Conservation (phyloP, 2,113 vertebrate genomes). For the Rhizomys pruinosus region DNA sequence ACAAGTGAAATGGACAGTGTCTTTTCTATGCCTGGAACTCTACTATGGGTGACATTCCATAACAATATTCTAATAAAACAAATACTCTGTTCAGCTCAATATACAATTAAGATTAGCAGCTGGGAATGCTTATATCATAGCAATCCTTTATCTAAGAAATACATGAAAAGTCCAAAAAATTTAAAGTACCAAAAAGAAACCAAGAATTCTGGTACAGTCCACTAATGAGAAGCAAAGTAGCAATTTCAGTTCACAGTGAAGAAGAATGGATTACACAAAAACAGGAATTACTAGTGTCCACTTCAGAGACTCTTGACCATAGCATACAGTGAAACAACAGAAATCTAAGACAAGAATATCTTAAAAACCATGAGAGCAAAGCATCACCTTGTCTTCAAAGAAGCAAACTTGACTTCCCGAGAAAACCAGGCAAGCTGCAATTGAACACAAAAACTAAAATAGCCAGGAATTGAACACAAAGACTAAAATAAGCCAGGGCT, state of each 20-base stretch:
- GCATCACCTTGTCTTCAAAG: background rate
- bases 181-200: background rate
- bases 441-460: background rate
- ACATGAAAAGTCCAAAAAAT: background rate
- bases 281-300: background rate
- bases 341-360: background rate
- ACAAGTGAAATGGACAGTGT: background rate
- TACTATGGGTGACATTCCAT: background rate
- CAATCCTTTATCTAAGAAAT: background rate
- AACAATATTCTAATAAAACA: slow-evolving; percentile 3
- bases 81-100: background rate
- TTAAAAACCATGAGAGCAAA: background rate
- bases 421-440: slow-evolving; percentile 8
- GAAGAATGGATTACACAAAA: background rate
- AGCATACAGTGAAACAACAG: background rate
- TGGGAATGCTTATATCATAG: background rate
- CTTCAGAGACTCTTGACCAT: background rate
- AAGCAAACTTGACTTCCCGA: background rate
- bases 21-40: background rate
- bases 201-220: background rate
- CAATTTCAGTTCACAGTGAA: background rate
- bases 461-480: background rate
- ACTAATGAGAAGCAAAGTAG: background rate
- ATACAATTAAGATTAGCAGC: background rate
- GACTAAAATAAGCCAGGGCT: background rate